These are phyloP conservation scores for Halcyon badia DNA, from an alignment of 2,797 vertebrate species.

Conservation along the genomic window DNA sequence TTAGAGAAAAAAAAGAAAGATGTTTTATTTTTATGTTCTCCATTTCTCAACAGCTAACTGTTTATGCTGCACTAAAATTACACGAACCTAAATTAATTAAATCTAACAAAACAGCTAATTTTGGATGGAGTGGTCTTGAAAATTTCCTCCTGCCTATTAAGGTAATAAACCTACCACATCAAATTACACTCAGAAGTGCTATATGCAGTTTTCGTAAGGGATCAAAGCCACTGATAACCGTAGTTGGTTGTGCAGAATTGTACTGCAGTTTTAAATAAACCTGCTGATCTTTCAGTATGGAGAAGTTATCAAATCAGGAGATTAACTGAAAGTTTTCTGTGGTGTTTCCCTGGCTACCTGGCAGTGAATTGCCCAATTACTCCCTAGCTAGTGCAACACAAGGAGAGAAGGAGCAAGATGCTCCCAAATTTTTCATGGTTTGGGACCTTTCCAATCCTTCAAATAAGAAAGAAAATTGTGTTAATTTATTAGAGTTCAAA, in stretches of 20 bases:
- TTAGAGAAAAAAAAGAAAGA: not conserved
- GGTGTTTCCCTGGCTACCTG: not conserved
- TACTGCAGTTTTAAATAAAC: not conserved
- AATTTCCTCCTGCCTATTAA: not conserved
- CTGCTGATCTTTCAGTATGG: not conserved
- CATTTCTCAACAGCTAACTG: not conserved
- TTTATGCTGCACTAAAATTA: not conserved
- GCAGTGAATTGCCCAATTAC: not conserved
- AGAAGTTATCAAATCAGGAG: not conserved
- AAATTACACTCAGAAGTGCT: not conserved
- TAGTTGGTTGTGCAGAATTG: not conserved
- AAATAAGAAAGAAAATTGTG: not conserved
- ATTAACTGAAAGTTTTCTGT: not conserved
- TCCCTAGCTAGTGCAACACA: rapidly evolving
- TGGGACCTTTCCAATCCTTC: not conserved
- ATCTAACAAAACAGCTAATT: not conserved
- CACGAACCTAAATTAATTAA: not conserved
- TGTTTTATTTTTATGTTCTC: not conserved
- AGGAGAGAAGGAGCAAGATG: not conserved
- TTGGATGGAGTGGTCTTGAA: not conserved
- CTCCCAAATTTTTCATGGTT: not conserved
- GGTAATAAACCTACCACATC: not conserved
- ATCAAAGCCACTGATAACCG: not conserved
- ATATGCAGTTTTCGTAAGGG: not conserved
- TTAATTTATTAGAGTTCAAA: not conserved